Evolutionary conservation across 2,888 invertebrate genomes (phyloP), one percentile per base, ranked within the genome.

Genomic region (Patella ulyssiponensis): DNA sequence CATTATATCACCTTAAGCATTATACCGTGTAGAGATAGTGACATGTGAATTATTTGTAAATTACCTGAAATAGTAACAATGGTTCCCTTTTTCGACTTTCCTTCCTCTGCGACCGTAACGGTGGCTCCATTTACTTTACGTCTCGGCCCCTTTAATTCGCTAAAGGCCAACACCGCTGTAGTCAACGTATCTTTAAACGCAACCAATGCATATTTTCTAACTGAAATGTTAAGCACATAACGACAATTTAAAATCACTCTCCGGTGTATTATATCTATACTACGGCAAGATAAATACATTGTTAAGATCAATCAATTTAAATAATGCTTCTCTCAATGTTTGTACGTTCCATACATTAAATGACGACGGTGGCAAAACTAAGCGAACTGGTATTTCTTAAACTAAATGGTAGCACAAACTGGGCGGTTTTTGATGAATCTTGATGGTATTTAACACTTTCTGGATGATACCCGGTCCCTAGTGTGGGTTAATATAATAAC

Each of bases 341-440:
- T 44, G 7, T 7, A 7, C 44, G 5, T 44, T 7, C 5, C 5
- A 44, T 44, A 44, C 7, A 44, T 44, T 44, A 44, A 44, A 44
- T 7, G 0, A 27, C 1, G 2, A 27, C 2, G 1, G 2, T 27
- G n/a, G n/a, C n/a, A n/a, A n/a, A n/a, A n/a, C n/a, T n/a, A n/a
- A n/a, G n/a, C n/a, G n/a, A n/a, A n/a, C n/a, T n/a, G n/a, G n/a
- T n/a, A n/a, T n/a, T n/a, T n/a, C n/a, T n/a, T n/a, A n/a, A n/a
- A n/a, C n/a, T n/a, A n/a, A n/a, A n/a, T n/a, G n/a, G n/a, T n/a
- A n/a, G n/a, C n/a, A n/a, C n/a, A n/a, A n/a, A n/a, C n/a, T n/a
- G n/a, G n/a, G n/a, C n/a, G n/a, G n/a, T n/a, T n/a, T n/a, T n/a
- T n/a, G n/a, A n/a, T n/a, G n/a, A n/a, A n/a, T n/a, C n/a, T n/a